Base-by-base conservation (phyloP, 92 coral and sea anemone genomes). In the Galaxea fascicularis region DNA sequence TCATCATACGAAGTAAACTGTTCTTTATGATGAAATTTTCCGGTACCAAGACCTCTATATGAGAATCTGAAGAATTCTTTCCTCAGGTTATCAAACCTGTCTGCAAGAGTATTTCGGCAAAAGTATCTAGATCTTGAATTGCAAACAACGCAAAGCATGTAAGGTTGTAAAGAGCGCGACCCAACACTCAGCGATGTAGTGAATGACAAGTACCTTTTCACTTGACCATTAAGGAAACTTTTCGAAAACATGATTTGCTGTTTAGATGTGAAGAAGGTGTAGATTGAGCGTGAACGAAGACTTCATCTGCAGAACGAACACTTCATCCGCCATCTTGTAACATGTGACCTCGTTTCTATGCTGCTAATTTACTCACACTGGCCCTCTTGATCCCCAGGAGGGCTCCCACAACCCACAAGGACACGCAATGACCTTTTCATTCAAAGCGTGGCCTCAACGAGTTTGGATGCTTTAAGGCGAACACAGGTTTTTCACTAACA, bases 301-400 rank as follows among this genome's bases (percentile, higher is more conserved):
- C 64, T 29, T 17, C 22, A 10, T 21, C 41, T 12, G 39, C 54
- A 35, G 41, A 35, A 35, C 41, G 6, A 35, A 6, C 41, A 7
- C 21, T 17, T 4, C 47, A 31, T 46, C 76, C 76, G 59, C 59
- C 76, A 71, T 71, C 58, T 71, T 71, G 58, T 12, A 71, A 24
- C 41, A 14, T 1, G 14, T 65, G 39, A 27, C 59, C 76, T 71
- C 76, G 76, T 46, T 71, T 71, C 59, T 14, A 71, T 46, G 57
- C 45, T 0, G 58, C 35, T 35, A 12, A 71, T 13, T 71, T 46
- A 44, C 15, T n/a, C 14, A 47, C 59, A 4, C 13, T 30, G 75
- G 24, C 17, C 29, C 49, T 15, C 8, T 49, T 15, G 17, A 49
- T 10, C 56, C 41, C 41, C 41, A 35, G 41, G 41, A 6, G 41